Evolutionary conservation across 1,140 invertebrate genomes (phyloP), one percentile per base, ranked within the genome.

Genomic region (Zaprionus capensis): DNA sequence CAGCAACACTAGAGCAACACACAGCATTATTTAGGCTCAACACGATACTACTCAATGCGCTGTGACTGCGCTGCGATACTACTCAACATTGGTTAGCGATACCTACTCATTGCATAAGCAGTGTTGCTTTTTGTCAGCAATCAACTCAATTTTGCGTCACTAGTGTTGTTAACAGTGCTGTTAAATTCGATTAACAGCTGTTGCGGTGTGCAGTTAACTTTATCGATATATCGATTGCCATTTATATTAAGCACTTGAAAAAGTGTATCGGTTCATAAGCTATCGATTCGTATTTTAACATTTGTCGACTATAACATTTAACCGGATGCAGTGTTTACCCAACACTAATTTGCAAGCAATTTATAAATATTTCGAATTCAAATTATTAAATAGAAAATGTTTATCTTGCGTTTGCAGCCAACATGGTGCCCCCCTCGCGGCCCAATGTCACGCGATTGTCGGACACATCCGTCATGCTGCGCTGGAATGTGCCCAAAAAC

Each of bases 391-490:
- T 69, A 31, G n/a, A 34, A 11, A 44, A 46, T 38, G 4, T 9
- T 11, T 63, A 15, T 17, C 6, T 46, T 65, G 69, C 38, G 7
- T 31, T 82, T 81, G 59, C 88, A 95, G 94, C 94, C 51, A 94
- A 96, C n/a, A 94, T 99, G 94, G 95, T 98, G 53, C 97, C 98
- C 0, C 98, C 98, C 0, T 95, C 96, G 4, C 95, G 95, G 49
- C 98, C 98, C 0, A 96, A 96, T 82, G 95, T 99, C 5, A 97
- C 96, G 0, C 94, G 97, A 11, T 91, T 98, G 22, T 96, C 97
- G 0, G 97, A 98, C 82, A 95, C 96, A n/a, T 97, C 97, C 2
- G 98, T 99, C 0, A 98, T 98, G 96, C 95, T 99, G 1, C 94
- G 96, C 28, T 99, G 98, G 98, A 94, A 95, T 2, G 96, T 97